Conservation (phyloP, 2,797 vertebrate species). For the Mionectes olivaceus region DNA sequence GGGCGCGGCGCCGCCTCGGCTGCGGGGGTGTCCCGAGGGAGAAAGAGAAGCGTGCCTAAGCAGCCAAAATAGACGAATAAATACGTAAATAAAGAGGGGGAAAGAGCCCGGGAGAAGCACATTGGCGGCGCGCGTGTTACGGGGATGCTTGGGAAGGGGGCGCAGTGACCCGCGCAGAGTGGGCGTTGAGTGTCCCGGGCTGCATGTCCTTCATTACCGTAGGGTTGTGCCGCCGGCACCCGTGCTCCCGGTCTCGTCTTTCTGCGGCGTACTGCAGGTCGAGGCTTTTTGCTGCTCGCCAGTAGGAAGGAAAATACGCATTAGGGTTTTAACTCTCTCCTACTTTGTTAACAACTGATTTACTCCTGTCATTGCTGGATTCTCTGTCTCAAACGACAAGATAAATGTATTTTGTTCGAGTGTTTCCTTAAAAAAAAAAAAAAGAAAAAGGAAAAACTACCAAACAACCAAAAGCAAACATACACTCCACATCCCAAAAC, state of each 20-base stretch:
- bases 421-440: not conserved
- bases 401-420: not conserved
- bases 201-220: fast-evolving
- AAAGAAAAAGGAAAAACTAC: too few species aligned
- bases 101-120: too few species aligned
- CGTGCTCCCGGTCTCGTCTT: not conserved
- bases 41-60: too few species aligned
- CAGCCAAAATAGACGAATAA: too few species aligned
- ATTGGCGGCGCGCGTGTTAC: too few species aligned
- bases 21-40: not conserved
- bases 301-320: not conserved
- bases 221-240: not conserved
- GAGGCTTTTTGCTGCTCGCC: not conserved
- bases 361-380: not conserved
- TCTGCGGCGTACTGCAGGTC: fast-evolving
- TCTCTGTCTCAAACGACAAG: not conserved
- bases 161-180: fast-evolving
- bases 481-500: not conserved
- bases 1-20: too few species aligned
- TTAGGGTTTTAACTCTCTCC: not conserved
- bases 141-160: not conserved
- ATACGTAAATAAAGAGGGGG: fast-evolving
- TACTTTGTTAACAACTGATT: not conserved
- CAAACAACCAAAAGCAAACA: not conserved
- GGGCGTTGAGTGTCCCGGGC: not conserved